Base-by-base conservation (phyloP, 1,140 invertebrate genomes). In the Atta colombica region DNA sequence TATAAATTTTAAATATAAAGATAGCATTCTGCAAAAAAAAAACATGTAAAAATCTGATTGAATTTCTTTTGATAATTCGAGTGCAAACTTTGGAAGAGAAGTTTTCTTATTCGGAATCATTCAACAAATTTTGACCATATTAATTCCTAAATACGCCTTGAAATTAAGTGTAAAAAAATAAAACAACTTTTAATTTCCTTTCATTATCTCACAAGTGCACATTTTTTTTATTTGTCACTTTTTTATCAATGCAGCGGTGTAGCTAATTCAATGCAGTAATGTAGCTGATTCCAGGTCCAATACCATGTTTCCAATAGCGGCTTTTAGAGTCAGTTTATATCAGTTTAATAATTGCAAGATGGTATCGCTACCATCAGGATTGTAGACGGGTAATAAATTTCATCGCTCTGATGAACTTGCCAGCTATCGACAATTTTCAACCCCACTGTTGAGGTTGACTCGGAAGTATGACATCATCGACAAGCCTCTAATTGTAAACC, bases 311-410 rank as follows among this genome's bases (percentile, higher is more conserved):
- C 16, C 35, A 7, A 39, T 80, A 49, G 14, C n/a, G 8, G 12
- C 60, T 77, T 77, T 63, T 45, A 49, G 25, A 65, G 45, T 31
- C 16, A 3, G 3, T 68, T 78, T 66, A 78, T 51, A 7, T 35
- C 45, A 28, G 51, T 78, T 72, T 72, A 82, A 81, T 51, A 4
- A 16, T 60, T 3, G 53, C 66, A 60, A 82, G 78, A 49, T 39
- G 35, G 25, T 18, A 60, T 25, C 35, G 35, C 10, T 49, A 39
- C 18, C 21, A 82, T 72, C 53, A 35, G 55, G 25, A 49, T 14
- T 45, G 39, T 14, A 18, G 39, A 72, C 51, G 35, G 35, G 53
- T 39, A 75, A 61, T 84, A 84, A 84, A 84, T 75, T 75, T 49
- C 60, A 84, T 49, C 55, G 55, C 55, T 82, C 68, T 31, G 53